Evolutionary conservation across 2,888 invertebrate species (phyloP), one percentile per base, ranked within the genome.

Genomic region (Eilema sororculum): DNA sequence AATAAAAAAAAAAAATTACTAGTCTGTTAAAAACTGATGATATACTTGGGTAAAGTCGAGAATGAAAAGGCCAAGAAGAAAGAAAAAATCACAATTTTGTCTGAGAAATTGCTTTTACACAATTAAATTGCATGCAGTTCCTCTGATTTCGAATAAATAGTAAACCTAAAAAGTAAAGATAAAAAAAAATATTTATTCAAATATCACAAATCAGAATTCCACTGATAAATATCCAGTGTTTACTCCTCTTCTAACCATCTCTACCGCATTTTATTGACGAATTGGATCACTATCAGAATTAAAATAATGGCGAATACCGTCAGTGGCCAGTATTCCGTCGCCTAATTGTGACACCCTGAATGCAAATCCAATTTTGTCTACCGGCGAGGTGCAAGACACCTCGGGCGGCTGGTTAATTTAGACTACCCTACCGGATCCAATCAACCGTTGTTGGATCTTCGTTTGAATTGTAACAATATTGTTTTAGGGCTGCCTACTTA

Each of bases 281-380:
- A 75, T 78, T 75, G 69, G 72, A 72, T 79, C 58, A 78, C 82
- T 70, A 72, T 78, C 81, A 79, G 80, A 84, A 85, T 85, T 83
- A 86, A n/a, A 82, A 82, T 80, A 83, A 79, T 73, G 73, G 60
- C 20, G 24, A 69, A 72, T 74, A 78, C 79, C 80, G 78, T 75
- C 76, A 71, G 69, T 69, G 76, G 74, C 78, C 81, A 75, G 75
- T 81, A 78, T 80, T 74, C 74, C 73, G 74, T 73, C 76, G 76
- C 78, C 79, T 87, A 87, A 87, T 87, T 85, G 87, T 87, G 80
- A 83, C 80, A 81, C 80, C 72, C 81, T 82, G 81, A 86, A 88
- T 87, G 87, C 84, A 86, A 88, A 88, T 84, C 80, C 78, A 80
- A 82, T 82, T 80, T 56, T 80, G 78, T 76, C 71, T 77, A 71